Evolutionary conservation across 1,140 invertebrate species (phyloP), one percentile per base, ranked within the genome.

Genomic region (Trichonephila inaurata): DNA sequence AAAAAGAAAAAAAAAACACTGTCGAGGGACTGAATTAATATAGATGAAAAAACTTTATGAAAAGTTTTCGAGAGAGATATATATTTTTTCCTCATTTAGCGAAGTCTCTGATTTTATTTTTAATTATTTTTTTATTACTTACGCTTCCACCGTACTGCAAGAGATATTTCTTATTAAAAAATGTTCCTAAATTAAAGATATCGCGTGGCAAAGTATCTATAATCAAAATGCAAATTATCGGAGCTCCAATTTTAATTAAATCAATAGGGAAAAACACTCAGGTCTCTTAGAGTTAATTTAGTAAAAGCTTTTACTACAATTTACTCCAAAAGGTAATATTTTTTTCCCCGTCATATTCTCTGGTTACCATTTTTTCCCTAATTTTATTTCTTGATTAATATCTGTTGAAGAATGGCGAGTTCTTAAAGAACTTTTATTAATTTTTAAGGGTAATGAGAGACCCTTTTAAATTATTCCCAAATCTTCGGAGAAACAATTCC

Each of bases 221-320:
- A 93, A 93, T 93, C 92, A 93, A 93, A 93, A 93, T 93, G 92
- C 92, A 93, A 93, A 93, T 93, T 93, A 93, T 89, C 40, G 40
- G 62, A 66, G 10, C n/a, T 81, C 62, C 85, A 88, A 87, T 93
- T 93, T 93, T 93, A 93, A 93, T 93, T 93, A 89, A 93, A 93
- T 93, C 92, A 93, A 93, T 93, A 93, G 40, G 60, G 69, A 77
- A 82, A 64, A n/a, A 24, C 40, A 12, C n/a, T 93, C 18, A 64
- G 24, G 14, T 33, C 16, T n/a, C 19, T 51, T 33, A n/a, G 60
- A 81, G 66, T 88, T 93, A 93, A 93, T 93, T 93, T 93, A 72
- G 66, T 93, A 85, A 40, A 40, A 93, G 64, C 28, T 82, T 93
- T 89, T 85, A 92, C 87, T 92, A 92, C 85, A 28, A 60, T 6